Evolutionary conservation across 2,113 vertebrate genomes (phyloP).

Genomic region (Illadopsis cleaveri): DNA sequence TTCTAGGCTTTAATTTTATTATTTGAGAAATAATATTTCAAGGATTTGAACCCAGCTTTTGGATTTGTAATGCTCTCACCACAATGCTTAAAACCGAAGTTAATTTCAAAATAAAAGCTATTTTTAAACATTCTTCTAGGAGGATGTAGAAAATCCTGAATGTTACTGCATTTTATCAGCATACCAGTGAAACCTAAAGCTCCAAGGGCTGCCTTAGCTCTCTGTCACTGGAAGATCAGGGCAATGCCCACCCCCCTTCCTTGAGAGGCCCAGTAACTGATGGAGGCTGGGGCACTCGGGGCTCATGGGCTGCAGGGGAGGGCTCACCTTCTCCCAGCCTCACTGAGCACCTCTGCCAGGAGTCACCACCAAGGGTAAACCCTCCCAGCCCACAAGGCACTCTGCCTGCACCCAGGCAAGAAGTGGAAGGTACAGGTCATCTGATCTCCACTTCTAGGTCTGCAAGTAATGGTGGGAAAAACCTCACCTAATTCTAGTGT

Average conservation of each 20-base stretch:
- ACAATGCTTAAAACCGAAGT: neutral
- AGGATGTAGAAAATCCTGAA: neutral
- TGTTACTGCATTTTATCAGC: neutral
- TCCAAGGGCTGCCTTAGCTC: neutral
- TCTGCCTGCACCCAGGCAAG: neutral
- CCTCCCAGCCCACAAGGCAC: neutral
- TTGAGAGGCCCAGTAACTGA: neutral
- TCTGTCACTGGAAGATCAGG: accelerated
- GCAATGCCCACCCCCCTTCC: neutral
- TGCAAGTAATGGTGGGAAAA: neutral
- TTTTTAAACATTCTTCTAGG: neutral
- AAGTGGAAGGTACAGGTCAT: neutral
- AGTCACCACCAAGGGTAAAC: neutral
- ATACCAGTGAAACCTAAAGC: neutral
- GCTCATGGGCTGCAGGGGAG: neutral
- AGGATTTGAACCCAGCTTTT: neutral
- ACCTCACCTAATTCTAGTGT: neutral
- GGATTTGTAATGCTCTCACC: neutral
- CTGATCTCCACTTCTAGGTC: neutral
- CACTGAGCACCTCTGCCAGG: accelerated
- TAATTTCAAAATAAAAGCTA: neutral
- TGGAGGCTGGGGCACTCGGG: accelerated
- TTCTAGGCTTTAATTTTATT: neutral
- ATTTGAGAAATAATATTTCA: neutral
- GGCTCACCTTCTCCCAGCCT: accelerated